These are phyloP conservation scores for Furnarius figulus DNA, from an alignment of 2,113 vertebrate genomes.

Conservation along the genomic window DNA sequence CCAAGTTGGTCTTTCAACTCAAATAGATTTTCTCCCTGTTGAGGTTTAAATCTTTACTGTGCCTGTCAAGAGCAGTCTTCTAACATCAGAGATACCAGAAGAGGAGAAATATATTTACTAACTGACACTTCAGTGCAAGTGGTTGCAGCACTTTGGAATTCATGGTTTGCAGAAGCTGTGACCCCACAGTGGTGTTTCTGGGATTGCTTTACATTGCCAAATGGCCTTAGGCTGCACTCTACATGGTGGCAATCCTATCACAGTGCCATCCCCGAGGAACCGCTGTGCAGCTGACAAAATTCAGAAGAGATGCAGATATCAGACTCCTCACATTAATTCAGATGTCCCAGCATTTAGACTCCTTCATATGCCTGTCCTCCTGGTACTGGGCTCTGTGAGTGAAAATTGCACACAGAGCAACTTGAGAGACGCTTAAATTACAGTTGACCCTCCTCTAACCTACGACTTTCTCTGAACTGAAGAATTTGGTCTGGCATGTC, in stretches of 20 bases:
- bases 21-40: neutral
- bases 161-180: neutral
- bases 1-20: neutral
- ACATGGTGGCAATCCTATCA: neutral
- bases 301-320: neutral
- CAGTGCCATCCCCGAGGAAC: neutral
- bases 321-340: neutral
- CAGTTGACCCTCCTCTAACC: neutral
- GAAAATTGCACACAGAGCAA: neutral
- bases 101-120: neutral
- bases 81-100: neutral
- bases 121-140: neutral
- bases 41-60: constrained; percentile 1
- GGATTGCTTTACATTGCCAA: neutral
- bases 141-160: neutral
- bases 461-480: neutral
- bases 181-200: neutral
- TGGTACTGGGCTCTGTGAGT: neutral
- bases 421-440: neutral
- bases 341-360: neutral
- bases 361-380: neutral
- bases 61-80: neutral
- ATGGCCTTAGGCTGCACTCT: neutral
- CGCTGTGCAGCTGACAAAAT: neutral
- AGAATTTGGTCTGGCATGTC: neutral